Base-by-base conservation (phyloP, 2,797 vertebrate species). In the Characodon lateralis region DNA sequence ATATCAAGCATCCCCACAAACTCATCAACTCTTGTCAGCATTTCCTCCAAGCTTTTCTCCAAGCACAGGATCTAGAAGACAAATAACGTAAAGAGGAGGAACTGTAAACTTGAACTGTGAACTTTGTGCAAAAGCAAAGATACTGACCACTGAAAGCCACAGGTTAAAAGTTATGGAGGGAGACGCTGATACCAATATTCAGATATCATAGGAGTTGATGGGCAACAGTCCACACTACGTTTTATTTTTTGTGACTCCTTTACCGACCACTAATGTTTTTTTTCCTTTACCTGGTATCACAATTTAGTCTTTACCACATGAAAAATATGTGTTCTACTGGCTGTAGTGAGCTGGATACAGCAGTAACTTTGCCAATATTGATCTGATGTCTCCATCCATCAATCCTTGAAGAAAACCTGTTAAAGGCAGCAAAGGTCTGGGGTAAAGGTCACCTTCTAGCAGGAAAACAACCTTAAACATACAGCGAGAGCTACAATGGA, bases 1-100 rank as follows among this genome's bases (percentile, higher is more conserved):
- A 99, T 97, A 86, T 99, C 98, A 83, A 99, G 92, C 97, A 99
- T 97, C 74, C 97, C 98, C 82, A 97, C 97, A 91, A 99, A 99
- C 90, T 99, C 98, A 89, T 99, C 98, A 76, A 99, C 97, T 86
- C 97, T 93, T 1, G 97, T 96, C 71, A 99, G 95, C 95, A 99
- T 96, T 82, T 98, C 98, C 78, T 99, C 98, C 35, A 99, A 91
- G 83, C 96, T 96, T 85, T 96, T 97, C 75, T 98, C 97, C 85
- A 98, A 93, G 73, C 94, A 95, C 69, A 96, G 87, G 79, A 97
- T 93, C 97, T 98, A 80, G 50, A 89, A 76, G 69, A 77, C 74
- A 81, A 16, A 91, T 43, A 3, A 53, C 41, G 2, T 39, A 59
- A 59, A 71, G 1, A 76, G 50, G 28, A 51, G 5, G 20, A 76